A percentile compares a stretch with the other conserved stretches of the same genome.
These are phyloP conservation scores for Ailuropoda melanoleuca DNA, from an alignment of 2,113 vertebrate species.

Conservation along the genomic window DNA sequence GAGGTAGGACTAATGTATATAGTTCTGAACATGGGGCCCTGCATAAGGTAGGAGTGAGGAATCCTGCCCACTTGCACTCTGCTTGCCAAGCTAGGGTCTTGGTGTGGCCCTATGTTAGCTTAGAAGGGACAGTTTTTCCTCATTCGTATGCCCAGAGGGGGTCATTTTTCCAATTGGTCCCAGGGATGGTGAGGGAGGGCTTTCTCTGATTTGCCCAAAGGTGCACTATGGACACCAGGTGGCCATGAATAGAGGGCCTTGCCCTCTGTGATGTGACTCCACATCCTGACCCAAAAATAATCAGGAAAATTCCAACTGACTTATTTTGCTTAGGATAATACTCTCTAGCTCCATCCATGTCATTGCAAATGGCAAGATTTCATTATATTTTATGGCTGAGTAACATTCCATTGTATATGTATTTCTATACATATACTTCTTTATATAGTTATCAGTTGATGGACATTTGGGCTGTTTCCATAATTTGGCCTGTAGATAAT, in stretches of 20 bases:
- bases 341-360: not conserved
- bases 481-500: not conserved
- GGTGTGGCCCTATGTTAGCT: not conserved
- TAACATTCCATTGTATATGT: not conserved
- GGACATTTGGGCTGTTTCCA: not conserved
- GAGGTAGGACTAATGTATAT: not conserved
- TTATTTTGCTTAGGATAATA: not conserved
- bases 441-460: not conserved
- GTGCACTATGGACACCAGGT: not conserved
- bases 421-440: not conserved
- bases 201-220: not conserved
- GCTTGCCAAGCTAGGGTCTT: not conserved
- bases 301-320: not conserved
- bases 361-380: not conserved
- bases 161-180: not conserved
- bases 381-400: not conserved
- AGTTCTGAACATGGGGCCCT: not conserved
- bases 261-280: not conserved
- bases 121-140: not conserved
- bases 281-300: not conserved
- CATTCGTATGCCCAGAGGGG: not conserved
- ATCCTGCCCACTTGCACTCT: not conserved
- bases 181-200: rapidly evolving
- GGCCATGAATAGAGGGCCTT: not conserved
- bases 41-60: not conserved